These are phyloP conservation scores for Tenualosa ilisha DNA, from an alignment of 2,797 vertebrate species.

Conservation along the genomic window DNA sequence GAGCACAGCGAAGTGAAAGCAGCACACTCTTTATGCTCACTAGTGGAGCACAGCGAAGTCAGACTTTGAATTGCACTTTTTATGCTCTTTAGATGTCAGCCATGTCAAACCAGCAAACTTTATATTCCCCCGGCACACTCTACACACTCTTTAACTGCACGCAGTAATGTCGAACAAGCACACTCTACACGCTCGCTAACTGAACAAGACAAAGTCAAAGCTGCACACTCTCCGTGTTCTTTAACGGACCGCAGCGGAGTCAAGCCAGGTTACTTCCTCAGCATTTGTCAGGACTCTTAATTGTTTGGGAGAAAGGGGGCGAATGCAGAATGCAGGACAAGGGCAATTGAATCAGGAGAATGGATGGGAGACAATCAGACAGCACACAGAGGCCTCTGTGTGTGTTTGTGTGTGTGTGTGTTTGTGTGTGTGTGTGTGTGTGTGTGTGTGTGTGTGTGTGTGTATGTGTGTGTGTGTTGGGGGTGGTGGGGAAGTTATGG, in stretches of 20 bases:
- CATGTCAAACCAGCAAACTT: too few relatives aligned
- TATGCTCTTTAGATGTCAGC: too few relatives aligned
- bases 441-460: not conserved
- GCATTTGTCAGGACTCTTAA: conserved; percentile 27
- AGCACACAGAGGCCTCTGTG: not conserved
- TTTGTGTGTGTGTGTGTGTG: not conserved
- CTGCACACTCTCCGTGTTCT: too few relatives aligned
- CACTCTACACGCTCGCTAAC: too few relatives aligned
- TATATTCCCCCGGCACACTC: not conserved
- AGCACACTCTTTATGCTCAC: not conserved
- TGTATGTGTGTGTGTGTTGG: not conserved
- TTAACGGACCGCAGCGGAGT: not conserved
- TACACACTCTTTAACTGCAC: not conserved
- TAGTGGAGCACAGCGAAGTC: too few relatives aligned
- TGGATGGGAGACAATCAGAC: not conserved
- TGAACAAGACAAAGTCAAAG: too few relatives aligned
- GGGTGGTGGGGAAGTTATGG: not conserved
- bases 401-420: too few relatives aligned
- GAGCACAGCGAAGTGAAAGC: not conserved
- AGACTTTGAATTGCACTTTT: too few relatives aligned
- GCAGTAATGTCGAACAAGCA: too few relatives aligned
- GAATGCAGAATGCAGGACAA: not conserved
- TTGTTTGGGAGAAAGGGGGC: conserved; percentile 17
- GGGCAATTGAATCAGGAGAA: conserved; percentile 7
- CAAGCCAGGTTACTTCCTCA: conserved; percentile 30